Evolutionary conservation across 2,888 invertebrate species (phyloP).

Genomic region (Acleris literana): DNA sequence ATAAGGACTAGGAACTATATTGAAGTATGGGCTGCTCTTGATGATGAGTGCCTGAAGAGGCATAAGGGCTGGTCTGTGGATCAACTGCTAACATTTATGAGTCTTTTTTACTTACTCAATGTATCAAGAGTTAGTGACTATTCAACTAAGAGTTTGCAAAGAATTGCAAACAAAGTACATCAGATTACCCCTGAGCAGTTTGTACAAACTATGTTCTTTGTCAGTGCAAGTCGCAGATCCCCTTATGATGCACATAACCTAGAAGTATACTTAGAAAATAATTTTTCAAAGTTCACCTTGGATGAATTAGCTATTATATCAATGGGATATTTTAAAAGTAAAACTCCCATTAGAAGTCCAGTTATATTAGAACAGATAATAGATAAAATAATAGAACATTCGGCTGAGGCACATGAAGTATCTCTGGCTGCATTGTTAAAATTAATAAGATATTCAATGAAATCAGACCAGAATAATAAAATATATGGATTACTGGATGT

Average conservation of each 20-base stretch:
- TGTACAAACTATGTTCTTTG: constrained; percentile 86
- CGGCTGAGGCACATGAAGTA: constrained; percentile 84
- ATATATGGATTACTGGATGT: constrained; percentile 80
- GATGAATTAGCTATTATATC: constrained; percentile 88
- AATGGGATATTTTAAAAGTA: constrained; percentile 91
- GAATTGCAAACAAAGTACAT: constrained; percentile 82
- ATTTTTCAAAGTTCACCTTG: constrained; percentile 81
- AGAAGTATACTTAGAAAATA: constrained; percentile 81
- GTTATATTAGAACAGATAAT: constrained; percentile 79
- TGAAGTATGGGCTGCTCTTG: constrained; percentile 87
- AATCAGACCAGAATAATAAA: constrained; percentile 65
- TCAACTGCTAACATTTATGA: constrained; percentile 82
- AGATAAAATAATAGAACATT: constrained; percentile 73
- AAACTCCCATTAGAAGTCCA: constrained; percentile 83
- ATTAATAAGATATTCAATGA: constrained; percentile 84
- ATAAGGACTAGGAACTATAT: constrained; percentile 83
- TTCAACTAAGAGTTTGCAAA: constrained; percentile 78
- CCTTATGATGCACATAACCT: constrained; percentile 86
- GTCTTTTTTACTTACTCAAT: constrained; percentile 86
- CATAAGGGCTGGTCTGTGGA: constrained; percentile 77
- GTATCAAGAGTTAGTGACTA: constrained; percentile 83
- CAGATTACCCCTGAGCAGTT: constrained; percentile 84
- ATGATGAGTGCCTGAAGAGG: constrained; percentile 84
- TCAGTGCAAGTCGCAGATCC: constrained; percentile 83
- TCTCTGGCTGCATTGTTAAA: constrained; percentile 87